Evolutionary conservation across 2,888 invertebrate genomes (phyloP).

Genomic region (Perizoma flavofasciatum): DNA sequence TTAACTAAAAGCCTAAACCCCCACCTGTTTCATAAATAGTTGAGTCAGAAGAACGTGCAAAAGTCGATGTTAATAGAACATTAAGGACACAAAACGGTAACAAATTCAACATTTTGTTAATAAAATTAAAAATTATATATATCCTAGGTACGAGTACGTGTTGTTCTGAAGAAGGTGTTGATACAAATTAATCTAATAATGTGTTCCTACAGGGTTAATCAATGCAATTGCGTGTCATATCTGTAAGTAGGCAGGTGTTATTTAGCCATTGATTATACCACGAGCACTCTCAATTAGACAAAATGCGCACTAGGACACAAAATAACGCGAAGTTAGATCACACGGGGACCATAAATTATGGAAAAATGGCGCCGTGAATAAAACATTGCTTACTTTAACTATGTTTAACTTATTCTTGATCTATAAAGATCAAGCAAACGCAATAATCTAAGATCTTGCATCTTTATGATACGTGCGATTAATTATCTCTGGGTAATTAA

Average conservation of each 20-base stretch:
- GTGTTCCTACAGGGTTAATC: constrained; percentile 16
- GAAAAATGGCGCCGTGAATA: constrained; percentile 19
- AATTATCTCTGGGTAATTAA: too few relatives aligned
- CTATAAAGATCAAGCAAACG: too few relatives aligned
- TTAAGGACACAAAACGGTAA: constrained; percentile 15
- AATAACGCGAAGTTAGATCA: constrained; percentile 28
- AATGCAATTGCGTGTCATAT: constrained; percentile 30
- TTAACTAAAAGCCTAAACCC: too few relatives aligned
- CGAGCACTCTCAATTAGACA: constrained; percentile 26
- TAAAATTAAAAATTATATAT: background rate
- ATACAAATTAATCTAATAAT: constrained; percentile 11
- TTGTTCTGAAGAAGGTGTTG: constrained; percentile 10
- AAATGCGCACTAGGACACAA: constrained; percentile 32
- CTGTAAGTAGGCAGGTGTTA: constrained; percentile 22
- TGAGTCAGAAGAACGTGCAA: constrained; percentile 21
- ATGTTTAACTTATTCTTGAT: background rate
- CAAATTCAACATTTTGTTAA: constrained; percentile 17
- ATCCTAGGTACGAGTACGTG: constrained; percentile 4
- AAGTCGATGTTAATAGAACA: constrained; percentile 9
- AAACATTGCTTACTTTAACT: constrained; percentile 1
- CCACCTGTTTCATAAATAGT: constrained; percentile 31
- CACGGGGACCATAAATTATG: constrained; percentile 15
- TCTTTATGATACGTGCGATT: too few relatives aligned
- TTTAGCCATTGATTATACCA: constrained; percentile 32
- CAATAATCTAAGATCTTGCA: too few relatives aligned